Conservation (phyloP, 2,888 invertebrate species). For the Quadriops clusia region DNA sequence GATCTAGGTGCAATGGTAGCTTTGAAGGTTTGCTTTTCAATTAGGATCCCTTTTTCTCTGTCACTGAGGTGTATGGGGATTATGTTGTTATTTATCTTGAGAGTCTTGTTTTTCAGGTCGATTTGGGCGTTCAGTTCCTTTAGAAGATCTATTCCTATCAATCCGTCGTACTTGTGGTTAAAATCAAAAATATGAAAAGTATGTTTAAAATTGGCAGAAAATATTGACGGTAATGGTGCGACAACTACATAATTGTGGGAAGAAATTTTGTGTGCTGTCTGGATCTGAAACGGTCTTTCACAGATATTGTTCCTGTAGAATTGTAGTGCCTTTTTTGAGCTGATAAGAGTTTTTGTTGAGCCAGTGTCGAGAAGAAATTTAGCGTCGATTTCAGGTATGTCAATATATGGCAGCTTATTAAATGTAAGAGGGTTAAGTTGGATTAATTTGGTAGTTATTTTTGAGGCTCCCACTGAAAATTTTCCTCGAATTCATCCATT, state of each 20-base stretch:
- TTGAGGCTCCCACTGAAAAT: background rate
- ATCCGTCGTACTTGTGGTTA: background rate
- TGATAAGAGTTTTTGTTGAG: conserved; percentile 1
- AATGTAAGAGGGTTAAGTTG: background rate
- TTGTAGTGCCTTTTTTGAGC: background rate
- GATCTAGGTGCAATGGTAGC: background rate
- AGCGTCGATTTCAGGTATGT: conserved; percentile 1
- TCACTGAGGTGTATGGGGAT: background rate
- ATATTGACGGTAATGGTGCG: background rate
- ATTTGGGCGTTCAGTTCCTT: background rate
- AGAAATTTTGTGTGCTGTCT: conserved; percentile 1
- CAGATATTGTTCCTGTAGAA: background rate
- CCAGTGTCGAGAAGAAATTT: conserved; percentile 1
- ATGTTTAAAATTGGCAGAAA: background rate
- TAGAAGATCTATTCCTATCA: background rate
- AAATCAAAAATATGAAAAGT: conserved; percentile 1
- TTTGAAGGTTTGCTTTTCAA: too few relatives aligned
- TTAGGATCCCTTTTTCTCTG: too few relatives aligned
- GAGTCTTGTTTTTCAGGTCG: conserved; percentile 1
- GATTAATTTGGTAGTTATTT: background rate
- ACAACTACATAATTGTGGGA: background rate
- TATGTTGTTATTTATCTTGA: background rate
- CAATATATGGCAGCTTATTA: background rate
- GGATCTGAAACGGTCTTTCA: background rate
- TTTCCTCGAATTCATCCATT: background rate